Evolutionary conservation across 2,797 vertebrate species (phyloP), one percentile per base, ranked within the genome.

Genomic region (Myotis myotis): DNA sequence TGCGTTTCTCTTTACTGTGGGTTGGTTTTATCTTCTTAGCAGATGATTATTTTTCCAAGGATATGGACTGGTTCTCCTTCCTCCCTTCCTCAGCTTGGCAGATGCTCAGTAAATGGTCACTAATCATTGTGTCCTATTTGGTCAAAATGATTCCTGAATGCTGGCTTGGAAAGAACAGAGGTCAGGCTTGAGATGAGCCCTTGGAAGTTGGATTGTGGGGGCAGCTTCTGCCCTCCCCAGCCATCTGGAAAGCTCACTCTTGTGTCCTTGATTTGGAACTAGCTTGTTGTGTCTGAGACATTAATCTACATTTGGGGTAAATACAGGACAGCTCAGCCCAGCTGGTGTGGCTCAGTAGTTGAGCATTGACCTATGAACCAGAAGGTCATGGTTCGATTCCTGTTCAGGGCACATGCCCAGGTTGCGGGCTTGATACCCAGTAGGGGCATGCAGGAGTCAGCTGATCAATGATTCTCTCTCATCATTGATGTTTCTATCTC

Each of bases 51-150:
- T 12, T 89, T 47, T 92, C 41, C 47, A 76, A 78, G 33, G 5
- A n/a, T 74, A 41, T 33, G 8, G 23, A 82, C n/a, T 47, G 23
- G 44, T 36, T 82, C 49, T 94, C 70, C n/a, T 89, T 20, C 28
- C 3, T 64, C 25, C 91, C 30, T 44, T 13, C 23, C 7, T 82
- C 75, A 78, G 28, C n/a, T 79, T 89, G 75, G 41, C 75, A 92
- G 94, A 64, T 81, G 60, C 74, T 96, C 25, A 80, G 81, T 82
- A 83, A 95, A 82, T 89, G 23, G n/a, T 57, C 53, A 85, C 51
- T 71, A 86, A n/a, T 64, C 60, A 66, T 64, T 81, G 62, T 89
- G 75, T 86, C 70, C 64, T 66, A 68, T 87, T 87, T 92, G 64
- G 55, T 38, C 44, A 81, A 89, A 89, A 89, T 78, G 33, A 82